Percentiles rank a stretch among this genome's conserved stretches.
These are phyloP conservation scores for Crematogaster levior DNA, from an alignment of 2,888 invertebrate genomes.

Conservation along the genomic window DNA sequence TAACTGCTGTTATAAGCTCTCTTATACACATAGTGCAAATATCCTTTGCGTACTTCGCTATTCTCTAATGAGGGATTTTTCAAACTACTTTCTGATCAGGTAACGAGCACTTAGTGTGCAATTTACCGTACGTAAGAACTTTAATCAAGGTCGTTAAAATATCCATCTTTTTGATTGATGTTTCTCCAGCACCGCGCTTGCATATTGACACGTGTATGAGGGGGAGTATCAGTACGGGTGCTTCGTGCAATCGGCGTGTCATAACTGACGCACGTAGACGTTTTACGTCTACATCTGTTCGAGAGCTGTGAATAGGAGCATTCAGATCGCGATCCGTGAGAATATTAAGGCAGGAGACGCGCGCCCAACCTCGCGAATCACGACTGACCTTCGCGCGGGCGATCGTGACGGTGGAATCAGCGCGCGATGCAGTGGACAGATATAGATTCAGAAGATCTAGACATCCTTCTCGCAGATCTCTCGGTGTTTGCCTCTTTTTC, in stretches of 20 bases:
- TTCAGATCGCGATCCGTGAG: conserved; percentile 38
- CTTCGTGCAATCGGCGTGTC: conserved; percentile 2
- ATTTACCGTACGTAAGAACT: conserved; percentile 19
- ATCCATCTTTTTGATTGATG: conserved; percentile 35
- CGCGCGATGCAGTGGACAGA: conserved; percentile 27
- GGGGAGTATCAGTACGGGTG: background rate
- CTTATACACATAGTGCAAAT: conserved; percentile 26
- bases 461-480: background rate
- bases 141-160: conserved; percentile 34
- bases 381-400: conserved; percentile 41
- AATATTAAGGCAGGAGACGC: conserved; percentile 39
- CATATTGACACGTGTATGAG: background rate
- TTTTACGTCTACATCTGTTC: conserved; percentile 16
- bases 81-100: conserved; percentile 26
- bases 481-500: conserved; percentile 21
- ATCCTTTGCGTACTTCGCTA: conserved; percentile 11
- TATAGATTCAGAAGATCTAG: conserved; percentile 25
- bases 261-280: conserved; percentile 16
- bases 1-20: conserved; percentile 17
- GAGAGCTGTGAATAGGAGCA: conserved; percentile 23
- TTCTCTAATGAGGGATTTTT: conserved; percentile 43
- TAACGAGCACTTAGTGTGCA: conserved; percentile 13
- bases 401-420: conserved; percentile 35
- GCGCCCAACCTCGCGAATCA: conserved; percentile 24
- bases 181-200: background rate